Conservation (phyloP, 2,888 invertebrate genomes). For the Torymus auratus region DNA sequence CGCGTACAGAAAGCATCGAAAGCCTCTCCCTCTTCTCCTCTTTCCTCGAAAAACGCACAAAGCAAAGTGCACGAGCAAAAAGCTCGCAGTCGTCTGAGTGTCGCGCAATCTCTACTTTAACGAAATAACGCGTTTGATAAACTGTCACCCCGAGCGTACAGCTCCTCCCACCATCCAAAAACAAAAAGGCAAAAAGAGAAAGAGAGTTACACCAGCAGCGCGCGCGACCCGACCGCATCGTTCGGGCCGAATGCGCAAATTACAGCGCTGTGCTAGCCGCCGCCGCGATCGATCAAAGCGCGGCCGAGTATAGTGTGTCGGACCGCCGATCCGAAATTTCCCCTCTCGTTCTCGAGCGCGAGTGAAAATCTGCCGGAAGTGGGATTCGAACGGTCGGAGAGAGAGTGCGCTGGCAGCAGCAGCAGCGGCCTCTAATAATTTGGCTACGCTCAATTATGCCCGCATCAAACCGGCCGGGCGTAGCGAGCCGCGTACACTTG, state of each 20-base stretch:
- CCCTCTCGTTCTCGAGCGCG: slow-evolving; percentile 4
- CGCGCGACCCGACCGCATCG: not conserved
- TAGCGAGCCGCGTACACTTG: slow-evolving; percentile 9
- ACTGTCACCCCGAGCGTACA: not conserved
- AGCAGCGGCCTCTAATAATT: slow-evolving; percentile 61
- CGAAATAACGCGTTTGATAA: slow-evolving; percentile 16
- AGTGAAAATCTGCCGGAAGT: slow-evolving; percentile 46
- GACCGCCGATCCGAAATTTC: slow-evolving; percentile 35
- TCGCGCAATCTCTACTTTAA: not conserved
- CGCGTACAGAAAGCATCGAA: too few relatives aligned
- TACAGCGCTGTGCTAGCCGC: slow-evolving; percentile 1
- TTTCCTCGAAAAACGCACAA: not conserved
- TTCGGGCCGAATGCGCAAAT: slow-evolving; percentile 47
- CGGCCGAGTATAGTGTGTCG: not conserved
- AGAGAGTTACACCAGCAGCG: not conserved
- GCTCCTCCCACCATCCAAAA: not conserved
- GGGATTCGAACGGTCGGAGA: slow-evolving; percentile 5
- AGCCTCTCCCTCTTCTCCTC: too few relatives aligned
- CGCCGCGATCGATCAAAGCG: slow-evolving; percentile 33
- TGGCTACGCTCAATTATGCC: slow-evolving; percentile 65
- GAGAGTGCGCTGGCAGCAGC: not conserved
- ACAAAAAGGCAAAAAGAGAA: not conserved
- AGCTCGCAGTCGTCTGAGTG: not conserved
- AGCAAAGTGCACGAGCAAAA: not conserved
- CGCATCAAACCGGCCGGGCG: slow-evolving; percentile 57